Evolutionary conservation across 2,113 vertebrate species (phyloP).

Genomic region (Osmerus mordax): DNA sequence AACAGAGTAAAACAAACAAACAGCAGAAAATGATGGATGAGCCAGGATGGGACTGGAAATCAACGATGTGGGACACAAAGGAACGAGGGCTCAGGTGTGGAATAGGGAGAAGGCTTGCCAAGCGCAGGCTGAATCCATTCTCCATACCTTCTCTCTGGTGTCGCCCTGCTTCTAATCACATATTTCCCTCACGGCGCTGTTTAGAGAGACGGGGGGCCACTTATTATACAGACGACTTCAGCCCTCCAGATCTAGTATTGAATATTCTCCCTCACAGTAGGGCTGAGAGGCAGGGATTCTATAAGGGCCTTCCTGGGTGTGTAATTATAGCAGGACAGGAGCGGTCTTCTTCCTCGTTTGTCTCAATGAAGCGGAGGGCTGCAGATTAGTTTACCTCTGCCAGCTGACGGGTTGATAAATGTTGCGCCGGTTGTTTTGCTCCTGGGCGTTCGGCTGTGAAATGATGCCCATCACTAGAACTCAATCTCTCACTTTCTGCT

Average conservation of each 20-base stretch:
- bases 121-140: too few relatives aligned
- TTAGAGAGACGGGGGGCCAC: too few relatives aligned
- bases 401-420: conserved; percentile 47
- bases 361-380: conserved; percentile 41
- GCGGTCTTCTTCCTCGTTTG: conserved; percentile 42
- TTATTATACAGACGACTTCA: too few relatives aligned
- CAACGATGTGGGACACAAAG: background rate
- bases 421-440: conserved; percentile 42
- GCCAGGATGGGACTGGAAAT: background rate
- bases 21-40: background rate
- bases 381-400: conserved; percentile 33
- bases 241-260: too few relatives aligned
- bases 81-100: background rate
- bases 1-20: too few relatives aligned
- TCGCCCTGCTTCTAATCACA: too few relatives aligned
- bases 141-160: too few relatives aligned
- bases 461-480: conserved; percentile 29
- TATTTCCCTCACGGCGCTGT: too few relatives aligned
- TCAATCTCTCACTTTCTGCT: conserved; percentile 24
- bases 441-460: conserved; percentile 45
- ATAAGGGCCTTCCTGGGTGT: conserved; percentile 1
- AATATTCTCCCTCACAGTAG: too few relatives aligned
- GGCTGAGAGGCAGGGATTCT: conserved; percentile 1
- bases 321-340: conserved; percentile 18
- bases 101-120: too few relatives aligned